Conservation (phyloP, 2,888 invertebrate species). For the Eudemis profundana region DNA sequence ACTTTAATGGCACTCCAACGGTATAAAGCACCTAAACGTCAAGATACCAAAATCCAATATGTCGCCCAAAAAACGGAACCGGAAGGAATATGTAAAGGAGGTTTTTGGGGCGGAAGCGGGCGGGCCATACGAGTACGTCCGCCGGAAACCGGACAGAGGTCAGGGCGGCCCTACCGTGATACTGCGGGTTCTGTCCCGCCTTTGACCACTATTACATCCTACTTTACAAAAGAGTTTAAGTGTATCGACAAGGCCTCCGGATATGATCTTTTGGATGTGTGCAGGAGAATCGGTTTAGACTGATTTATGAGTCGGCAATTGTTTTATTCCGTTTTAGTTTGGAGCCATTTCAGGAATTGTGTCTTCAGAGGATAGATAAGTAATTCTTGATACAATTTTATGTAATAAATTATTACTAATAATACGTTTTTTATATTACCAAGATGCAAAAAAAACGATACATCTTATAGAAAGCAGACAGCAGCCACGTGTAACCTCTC, state of each 20-base stretch:
- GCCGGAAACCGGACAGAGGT: slow-evolving; percentile 37
- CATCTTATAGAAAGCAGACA: too few species aligned
- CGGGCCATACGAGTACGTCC: slow-evolving; percentile 37
- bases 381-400: background rate
- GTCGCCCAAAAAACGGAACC: slow-evolving; percentile 42
- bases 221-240: background rate
- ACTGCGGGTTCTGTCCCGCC: slow-evolving; percentile 27
- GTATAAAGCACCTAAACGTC: slow-evolving; percentile 36
- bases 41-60: slow-evolving; percentile 42
- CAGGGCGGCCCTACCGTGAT: slow-evolving; percentile 30
- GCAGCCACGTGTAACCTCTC: too few species aligned
- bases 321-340: slow-evolving; percentile 24
- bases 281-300: slow-evolving; percentile 5
- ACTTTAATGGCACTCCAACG: background rate
- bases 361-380: background rate
- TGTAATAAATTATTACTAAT: too few species aligned
- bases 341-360: slow-evolving; percentile 1
- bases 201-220: slow-evolving; percentile 36
- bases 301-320: slow-evolving; percentile 38
- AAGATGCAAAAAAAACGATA: too few species aligned
- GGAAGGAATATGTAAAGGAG: slow-evolving; percentile 44
- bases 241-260: background rate
- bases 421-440: too few species aligned
- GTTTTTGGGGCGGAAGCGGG: slow-evolving; percentile 44
- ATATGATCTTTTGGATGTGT: background rate